Conservation (phyloP, 2,113 vertebrate genomes). For the Lonchura striata region DNA sequence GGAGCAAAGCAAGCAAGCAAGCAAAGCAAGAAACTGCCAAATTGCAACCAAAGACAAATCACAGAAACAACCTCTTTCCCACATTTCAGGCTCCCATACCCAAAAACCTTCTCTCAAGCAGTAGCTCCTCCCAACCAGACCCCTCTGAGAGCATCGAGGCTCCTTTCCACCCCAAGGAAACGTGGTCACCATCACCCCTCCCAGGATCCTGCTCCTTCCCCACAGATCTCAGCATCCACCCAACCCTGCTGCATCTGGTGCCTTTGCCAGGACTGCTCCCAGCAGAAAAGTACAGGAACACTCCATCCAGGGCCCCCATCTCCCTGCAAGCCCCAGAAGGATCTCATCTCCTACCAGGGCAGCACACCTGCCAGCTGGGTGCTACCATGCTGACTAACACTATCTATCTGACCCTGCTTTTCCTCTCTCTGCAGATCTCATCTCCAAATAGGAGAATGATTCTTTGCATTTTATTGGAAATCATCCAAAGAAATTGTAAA, state of each 20-base stretch:
- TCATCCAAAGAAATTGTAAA: not conserved
- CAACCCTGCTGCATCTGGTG: not conserved
- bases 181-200: not conserved
- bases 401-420: not conserved
- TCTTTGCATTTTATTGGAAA: not conserved
- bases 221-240: not conserved
- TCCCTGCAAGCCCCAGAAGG: not conserved
- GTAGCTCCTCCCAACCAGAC: not conserved
- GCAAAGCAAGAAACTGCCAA: not conserved
- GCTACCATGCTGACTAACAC: fast-evolving
- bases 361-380: not conserved
- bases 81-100: not conserved
- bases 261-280: not conserved
- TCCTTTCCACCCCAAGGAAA: not conserved
- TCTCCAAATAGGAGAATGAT: not conserved
- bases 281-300: fast-evolving
- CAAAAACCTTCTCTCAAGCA: not conserved
- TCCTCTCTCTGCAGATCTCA: not conserved
- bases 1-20: too few relatives aligned
- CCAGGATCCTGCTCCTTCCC: not conserved
- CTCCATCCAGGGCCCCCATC: fast-evolving
- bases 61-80: not conserved
- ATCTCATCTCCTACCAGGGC: fast-evolving
- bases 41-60: not conserved
- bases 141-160: fast-evolving